Conservation (phyloP, 35 echinoderm and acorn worm species). For the Eucidaris tribuloides region DNA sequence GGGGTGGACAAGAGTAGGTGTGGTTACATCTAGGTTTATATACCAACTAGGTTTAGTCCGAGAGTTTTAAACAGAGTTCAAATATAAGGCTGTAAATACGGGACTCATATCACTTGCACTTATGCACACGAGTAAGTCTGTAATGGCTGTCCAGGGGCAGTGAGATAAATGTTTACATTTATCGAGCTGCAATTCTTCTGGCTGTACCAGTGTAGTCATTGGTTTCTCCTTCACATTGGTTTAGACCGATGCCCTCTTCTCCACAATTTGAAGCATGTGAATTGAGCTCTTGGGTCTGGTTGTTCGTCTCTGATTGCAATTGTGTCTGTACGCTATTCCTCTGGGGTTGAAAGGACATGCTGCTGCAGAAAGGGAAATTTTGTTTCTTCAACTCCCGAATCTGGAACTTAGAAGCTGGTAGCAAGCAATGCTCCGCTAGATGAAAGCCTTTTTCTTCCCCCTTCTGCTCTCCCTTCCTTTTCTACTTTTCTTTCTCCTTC, state of each 20-base stretch:
- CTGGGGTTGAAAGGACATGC: not conserved
- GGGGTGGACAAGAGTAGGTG: constrained; percentile 22
- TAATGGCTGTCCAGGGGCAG: constrained; percentile 1
- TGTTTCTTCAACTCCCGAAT: not conserved
- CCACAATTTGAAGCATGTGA: constrained; percentile 41
- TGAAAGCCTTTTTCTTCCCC: not conserved
- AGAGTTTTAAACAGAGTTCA: not conserved
- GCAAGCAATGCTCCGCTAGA: not conserved
- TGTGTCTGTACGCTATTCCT: not conserved
- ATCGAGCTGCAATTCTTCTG: not conserved
- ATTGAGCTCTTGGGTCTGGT: not conserved
- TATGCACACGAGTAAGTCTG: not conserved
- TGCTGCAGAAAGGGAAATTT: not conserved
- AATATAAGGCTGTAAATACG: constrained; percentile 46
- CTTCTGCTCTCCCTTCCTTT: not conserved
- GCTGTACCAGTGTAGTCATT: constrained; percentile 32
- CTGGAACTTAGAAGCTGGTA: not conserved
- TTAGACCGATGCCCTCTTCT: not conserved
- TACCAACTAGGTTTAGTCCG: not conserved
- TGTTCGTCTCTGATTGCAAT: not conserved
- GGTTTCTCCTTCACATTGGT: not conserved
- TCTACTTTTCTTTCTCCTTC: not conserved
- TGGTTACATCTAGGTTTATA: not conserved
- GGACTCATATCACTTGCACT: constrained; percentile 42
- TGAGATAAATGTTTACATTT: not conserved